phyloP scores from a whole-genome alignment of 2,888 invertebrate species.

The Epicampocera succincta region DNA sequence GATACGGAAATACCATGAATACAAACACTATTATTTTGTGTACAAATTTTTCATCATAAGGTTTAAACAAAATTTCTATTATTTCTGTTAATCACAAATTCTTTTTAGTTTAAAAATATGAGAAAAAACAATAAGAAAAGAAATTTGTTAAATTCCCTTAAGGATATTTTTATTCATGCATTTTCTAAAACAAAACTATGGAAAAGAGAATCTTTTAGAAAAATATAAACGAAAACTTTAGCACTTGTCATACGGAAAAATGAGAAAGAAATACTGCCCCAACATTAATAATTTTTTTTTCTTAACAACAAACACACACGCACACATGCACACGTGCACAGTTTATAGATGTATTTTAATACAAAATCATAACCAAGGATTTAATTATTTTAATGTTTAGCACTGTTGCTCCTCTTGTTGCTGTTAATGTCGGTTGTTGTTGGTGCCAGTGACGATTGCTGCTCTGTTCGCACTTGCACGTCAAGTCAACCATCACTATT shows the following conservation, averaged over 20 bases:
- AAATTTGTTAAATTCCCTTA: slow-evolving; percentile 49
- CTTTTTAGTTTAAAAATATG: slow-evolving; percentile 8
- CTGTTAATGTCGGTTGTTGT: slow-evolving; percentile 14
- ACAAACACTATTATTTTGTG: background rate
- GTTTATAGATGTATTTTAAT: background rate
- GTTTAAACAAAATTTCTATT: slow-evolving; percentile 14
- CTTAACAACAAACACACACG: background rate
- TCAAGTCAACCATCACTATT: slow-evolving; percentile 54
- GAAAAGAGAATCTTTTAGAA: slow-evolving; percentile 13
- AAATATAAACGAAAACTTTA: slow-evolving; percentile 19
- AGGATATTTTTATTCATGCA: slow-evolving; percentile 15
- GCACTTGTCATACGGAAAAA: slow-evolving; percentile 31
- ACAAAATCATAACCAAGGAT: slow-evolving; percentile 33
- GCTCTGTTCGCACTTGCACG: slow-evolving; percentile 16
- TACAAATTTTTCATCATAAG: background rate
- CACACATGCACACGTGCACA: background rate
- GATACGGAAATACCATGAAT: background rate
- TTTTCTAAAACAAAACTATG: slow-evolving; percentile 17
- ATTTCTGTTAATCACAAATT: slow-evolving; percentile 53
- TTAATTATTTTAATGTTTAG: slow-evolving; percentile 49
- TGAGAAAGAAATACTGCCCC: background rate
- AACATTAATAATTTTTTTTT: background rate
- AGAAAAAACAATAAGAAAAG: slow-evolving; percentile 5
- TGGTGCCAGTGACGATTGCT: slow-evolving; percentile 31
- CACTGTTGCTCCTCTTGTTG: slow-evolving; percentile 32